Evolutionary conservation across 2,888 invertebrate species (phyloP), one percentile per base, ranked within the genome.

Genomic region (Aleiodes alternator): DNA sequence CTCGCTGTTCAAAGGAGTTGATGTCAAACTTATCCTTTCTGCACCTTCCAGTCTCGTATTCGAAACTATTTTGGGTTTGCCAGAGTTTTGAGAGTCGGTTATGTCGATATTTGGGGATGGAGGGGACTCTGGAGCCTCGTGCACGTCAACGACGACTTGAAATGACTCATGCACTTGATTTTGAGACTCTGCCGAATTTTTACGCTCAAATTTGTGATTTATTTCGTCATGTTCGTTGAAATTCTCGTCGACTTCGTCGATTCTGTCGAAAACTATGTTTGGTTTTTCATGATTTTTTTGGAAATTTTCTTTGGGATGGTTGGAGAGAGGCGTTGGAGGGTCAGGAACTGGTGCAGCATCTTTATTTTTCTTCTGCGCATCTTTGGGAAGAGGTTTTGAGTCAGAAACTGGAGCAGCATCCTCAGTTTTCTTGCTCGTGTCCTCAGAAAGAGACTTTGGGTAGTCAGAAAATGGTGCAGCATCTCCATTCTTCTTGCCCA

Each of bases 1-100:
- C 59, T 78, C 75, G 0, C 48, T 29, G 8, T 75, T 71, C 4
- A 75, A 56, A 1, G 78, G 80, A 16, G 77, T 78, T 23, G 69
- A 48, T 4, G 76, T 74, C 8, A 78, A 48, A 43, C 14, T 73
- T 16, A 80, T 69, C 11, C 66, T 72, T 14, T 56, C 43, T 12
- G 56, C 72, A 53, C 76, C 76, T 7, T 48, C 48, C 9, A 79
- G 61, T 12, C 57, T 50, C n/a, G 61, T 29, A n/a, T 16, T 43
- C n/a, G 75, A 70, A 29, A 64, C 55, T 0, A 69, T n/a, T 11
- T 7, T 31, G 29, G 56, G 64, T 12, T 3, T 12, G 6, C 12
- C 0, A 9, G 7, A 43, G 31, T 68, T 55, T 56, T 73, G 23
- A n/a, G 11, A 8, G 16, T 48, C n/a, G 29, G 12, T 5, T 0